phyloP scores from a whole-genome alignment of 2,113 vertebrate species.

The Melierax canorus region DNA sequence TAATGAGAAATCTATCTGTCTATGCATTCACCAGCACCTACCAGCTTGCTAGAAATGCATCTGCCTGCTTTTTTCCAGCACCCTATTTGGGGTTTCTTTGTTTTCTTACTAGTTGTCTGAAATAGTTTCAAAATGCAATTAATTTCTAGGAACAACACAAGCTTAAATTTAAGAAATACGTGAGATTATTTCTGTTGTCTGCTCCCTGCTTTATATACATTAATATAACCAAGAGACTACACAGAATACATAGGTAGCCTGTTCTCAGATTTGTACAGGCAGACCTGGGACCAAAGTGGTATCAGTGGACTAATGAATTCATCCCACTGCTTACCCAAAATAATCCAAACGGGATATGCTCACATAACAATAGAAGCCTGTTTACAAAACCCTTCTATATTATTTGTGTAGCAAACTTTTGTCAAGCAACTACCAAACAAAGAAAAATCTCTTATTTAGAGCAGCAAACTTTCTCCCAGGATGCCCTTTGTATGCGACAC shows the following conservation, averaged over 20 bases:
- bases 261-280: background rate
- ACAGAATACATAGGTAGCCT: background rate
- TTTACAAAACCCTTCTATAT: background rate
- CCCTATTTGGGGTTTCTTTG: background rate
- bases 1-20: conserved; percentile 33
- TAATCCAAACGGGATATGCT: background rate
- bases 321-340: background rate
- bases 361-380: background rate
- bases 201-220: background rate
- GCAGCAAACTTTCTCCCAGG: background rate
- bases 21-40: background rate
- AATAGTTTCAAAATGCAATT: background rate
- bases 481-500: background rate
- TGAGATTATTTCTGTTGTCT: background rate
- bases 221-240: background rate
- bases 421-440: background rate
- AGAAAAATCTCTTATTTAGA: background rate
- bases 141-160: background rate
- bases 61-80: background rate
- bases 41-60: background rate
- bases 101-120: background rate
- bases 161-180: background rate
- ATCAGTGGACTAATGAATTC: background rate
- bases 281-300: background rate
- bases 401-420: background rate